phyloP scores from a whole-genome alignment of 2,888 invertebrate species.

The Nebria salina region DNA sequence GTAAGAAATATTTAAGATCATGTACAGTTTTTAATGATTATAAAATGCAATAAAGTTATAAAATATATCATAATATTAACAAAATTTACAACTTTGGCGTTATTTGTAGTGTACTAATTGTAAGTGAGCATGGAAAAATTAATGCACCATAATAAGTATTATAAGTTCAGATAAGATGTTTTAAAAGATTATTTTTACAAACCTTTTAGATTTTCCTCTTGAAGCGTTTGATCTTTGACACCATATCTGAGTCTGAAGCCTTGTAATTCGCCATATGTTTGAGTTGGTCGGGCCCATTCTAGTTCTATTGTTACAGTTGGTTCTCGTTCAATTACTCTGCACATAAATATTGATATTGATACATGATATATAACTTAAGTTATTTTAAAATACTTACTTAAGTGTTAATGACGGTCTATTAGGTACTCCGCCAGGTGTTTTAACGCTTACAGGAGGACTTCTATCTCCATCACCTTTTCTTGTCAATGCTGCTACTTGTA shows the following conservation, averaged over 20 bases:
- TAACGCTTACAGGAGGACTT: slow-evolving; percentile 84
- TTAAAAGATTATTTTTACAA: slow-evolving; percentile 24
- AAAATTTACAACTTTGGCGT: not conserved
- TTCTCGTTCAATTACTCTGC: slow-evolving; percentile 83
- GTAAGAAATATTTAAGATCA: no score
- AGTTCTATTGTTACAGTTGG: slow-evolving; percentile 89
- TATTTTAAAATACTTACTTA: slow-evolving; percentile 68
- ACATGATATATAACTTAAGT: slow-evolving; percentile 5
- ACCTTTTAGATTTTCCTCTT: slow-evolving; percentile 77
- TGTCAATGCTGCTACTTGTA: slow-evolving; percentile 95
- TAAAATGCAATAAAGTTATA: no score
- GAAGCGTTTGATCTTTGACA: slow-evolving; percentile 80
- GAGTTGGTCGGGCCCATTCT: slow-evolving; percentile 90
- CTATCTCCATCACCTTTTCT: slow-evolving; percentile 96
- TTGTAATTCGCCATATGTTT: slow-evolving; percentile 87
- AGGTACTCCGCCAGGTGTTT: slow-evolving; percentile 94
- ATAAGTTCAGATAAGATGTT: not conserved
- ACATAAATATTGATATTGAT: slow-evolving; percentile 48
- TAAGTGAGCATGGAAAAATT: no score
- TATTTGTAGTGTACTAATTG: no score
- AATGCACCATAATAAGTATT: no score
- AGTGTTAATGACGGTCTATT: slow-evolving; percentile 83
- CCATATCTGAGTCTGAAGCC: slow-evolving; percentile 90
- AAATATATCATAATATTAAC: no score
- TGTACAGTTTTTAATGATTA: no score